These are phyloP conservation scores for Halyomorpha halys DNA, from an alignment of 1,140 invertebrate genomes.

Conservation along the genomic window DNA sequence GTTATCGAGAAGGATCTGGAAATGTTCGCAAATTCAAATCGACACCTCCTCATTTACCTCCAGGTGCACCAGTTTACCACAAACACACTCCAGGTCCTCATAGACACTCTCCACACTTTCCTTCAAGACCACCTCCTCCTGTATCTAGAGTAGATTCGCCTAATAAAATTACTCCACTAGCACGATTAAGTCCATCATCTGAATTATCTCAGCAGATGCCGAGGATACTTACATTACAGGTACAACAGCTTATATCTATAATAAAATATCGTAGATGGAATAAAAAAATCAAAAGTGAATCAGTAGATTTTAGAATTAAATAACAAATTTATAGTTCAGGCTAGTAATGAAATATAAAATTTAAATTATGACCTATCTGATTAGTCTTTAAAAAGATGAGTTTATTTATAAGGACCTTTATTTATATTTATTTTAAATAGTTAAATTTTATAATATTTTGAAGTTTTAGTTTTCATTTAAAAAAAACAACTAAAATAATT, in stretches of 20 bases:
- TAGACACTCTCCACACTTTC: slow-evolving; percentile 58
- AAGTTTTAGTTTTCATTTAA: too few species aligned
- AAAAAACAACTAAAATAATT: too few species aligned
- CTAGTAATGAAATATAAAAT: too few species aligned
- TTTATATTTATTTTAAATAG: too few species aligned
- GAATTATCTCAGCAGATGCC: slow-evolving; percentile 84
- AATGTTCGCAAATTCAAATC: slow-evolving; percentile 79
- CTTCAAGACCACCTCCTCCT: slow-evolving; percentile 50
- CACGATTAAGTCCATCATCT: slow-evolving; percentile 79
- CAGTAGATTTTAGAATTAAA: too few species aligned
- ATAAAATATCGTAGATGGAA: too few species aligned
- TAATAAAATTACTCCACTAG: slow-evolving; percentile 64
- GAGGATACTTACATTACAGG: slow-evolving; percentile 66
- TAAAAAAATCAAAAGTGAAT: too few species aligned
- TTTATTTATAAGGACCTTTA: too few species aligned
- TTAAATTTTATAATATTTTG: too few species aligned
- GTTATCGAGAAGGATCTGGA: slow-evolving; percentile 60
- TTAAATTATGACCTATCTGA: too few species aligned
- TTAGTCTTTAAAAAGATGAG: too few species aligned
- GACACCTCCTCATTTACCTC: slow-evolving; percentile 55
- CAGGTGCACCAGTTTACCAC: slow-evolving; percentile 54
- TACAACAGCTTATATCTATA: slow-evolving; percentile 12
- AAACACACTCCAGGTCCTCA: slow-evolving; percentile 60
- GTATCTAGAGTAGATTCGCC: slow-evolving; percentile 37
- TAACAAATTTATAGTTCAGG: too few species aligned